Percentiles rank a stretch among this genome's conserved stretches.
phyloP scores from a whole-genome alignment of 2,113 vertebrate genomes.

The Cairina moschata region DNA sequence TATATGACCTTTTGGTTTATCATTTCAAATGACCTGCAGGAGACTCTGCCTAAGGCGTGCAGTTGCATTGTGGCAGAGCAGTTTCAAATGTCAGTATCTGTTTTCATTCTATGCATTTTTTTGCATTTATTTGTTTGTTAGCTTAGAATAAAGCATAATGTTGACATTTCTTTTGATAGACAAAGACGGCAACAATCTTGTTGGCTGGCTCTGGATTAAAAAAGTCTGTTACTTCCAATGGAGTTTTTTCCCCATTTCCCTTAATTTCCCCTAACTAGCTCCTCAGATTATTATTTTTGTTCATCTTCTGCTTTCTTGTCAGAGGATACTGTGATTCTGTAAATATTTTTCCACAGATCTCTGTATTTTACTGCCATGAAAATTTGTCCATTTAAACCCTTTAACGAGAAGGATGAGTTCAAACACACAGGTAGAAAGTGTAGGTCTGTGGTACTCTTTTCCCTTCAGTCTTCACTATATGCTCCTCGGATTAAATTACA shows the following conservation, averaged over 20 bases:
- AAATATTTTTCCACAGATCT: background rate
- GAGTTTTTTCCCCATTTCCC: background rate
- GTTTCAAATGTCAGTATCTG: conserved; percentile 6
- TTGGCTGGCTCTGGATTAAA: background rate
- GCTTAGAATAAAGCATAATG: background rate
- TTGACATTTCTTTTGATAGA: background rate
- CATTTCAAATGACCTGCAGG: conserved; percentile 55
- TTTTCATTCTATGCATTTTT: background rate
- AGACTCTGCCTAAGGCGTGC: background rate
- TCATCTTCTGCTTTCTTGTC: background rate
- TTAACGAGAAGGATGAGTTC: background rate
- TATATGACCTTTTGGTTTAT: conserved; percentile 41
- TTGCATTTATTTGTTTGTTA: background rate
- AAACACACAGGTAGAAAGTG: background rate
- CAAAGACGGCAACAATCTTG: background rate
- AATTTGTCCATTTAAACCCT: background rate
- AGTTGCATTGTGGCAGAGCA: background rate
- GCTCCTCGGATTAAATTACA: background rate
- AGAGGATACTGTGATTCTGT: background rate
- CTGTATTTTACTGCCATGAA: background rate
- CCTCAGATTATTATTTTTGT: background rate
- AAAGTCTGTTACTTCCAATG: background rate
- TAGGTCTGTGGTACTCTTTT: background rate
- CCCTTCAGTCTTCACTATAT: background rate
- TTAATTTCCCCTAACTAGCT: background rate